Conservation (phyloP, 2,113 vertebrate genomes). For the Gymnogyps californianus region DNA sequence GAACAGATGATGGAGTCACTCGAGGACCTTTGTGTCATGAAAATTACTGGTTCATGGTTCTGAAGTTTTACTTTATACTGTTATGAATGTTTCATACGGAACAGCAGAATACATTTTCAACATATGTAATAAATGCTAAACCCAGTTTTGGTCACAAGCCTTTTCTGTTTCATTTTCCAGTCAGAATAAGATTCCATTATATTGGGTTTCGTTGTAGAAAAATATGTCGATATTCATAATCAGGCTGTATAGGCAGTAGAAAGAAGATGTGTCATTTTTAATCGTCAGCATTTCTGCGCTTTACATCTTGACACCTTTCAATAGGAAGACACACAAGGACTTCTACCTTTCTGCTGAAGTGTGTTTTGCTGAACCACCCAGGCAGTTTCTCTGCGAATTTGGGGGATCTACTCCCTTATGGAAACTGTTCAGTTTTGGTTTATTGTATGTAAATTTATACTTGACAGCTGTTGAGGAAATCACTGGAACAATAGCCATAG, state of each 20-base stretch:
- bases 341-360: not conserved
- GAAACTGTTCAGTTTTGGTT: not conserved
- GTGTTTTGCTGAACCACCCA: not conserved
- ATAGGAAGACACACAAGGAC: not conserved
- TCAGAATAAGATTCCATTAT: not conserved
- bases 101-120: not conserved
- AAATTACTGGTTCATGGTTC: not conserved
- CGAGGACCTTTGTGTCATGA: not conserved
- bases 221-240: not conserved
- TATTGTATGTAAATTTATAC: not conserved
- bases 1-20: not conserved
- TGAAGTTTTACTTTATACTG: not conserved
- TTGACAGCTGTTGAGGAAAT: not conserved
- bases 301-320: not conserved
- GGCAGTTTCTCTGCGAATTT: not conserved
- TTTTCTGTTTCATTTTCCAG: conserved; percentile 31
- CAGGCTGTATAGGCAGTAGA: not conserved
- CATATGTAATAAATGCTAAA: not conserved
- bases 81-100: not conserved
- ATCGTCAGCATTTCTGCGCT: not conserved
- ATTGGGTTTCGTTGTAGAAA: not conserved
- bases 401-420: not conserved
- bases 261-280: not conserved
- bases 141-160: not conserved
- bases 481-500: not conserved